Percentiles rank a stretch among this genome's conserved stretches.
Evolutionary conservation across 2,888 invertebrate genomes (phyloP).

Genomic region (Netelia melanura): DNA sequence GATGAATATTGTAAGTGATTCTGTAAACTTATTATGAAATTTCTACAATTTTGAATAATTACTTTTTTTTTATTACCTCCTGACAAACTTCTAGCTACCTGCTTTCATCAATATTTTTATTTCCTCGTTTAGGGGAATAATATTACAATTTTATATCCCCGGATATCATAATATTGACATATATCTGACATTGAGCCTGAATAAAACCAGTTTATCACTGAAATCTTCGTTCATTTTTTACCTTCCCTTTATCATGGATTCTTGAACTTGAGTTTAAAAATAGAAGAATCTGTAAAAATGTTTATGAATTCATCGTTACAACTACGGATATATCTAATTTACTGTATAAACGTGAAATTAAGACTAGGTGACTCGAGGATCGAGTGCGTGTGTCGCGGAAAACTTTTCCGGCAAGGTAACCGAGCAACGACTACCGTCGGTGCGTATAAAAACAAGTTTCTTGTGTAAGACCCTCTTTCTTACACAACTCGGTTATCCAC

Average conservation of each 20-base stretch:
- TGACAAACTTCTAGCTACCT: neutral
- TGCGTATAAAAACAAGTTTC: conserved; percentile 77
- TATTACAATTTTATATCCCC: neutral
- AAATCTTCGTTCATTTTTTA: no score
- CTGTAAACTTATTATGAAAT: no score
- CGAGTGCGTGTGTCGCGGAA: neutral
- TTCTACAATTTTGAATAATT: neutral
- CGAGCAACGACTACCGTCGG: conserved; percentile 62
- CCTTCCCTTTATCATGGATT: no score
- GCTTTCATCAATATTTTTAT: neutral
- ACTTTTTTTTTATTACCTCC: neutral
- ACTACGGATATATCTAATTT: neutral
- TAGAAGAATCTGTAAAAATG: no score
- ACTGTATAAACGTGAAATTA: neutral
- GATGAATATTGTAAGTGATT: no score
- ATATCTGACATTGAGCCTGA: no score
- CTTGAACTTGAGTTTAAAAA: no score
- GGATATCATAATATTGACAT: no score
- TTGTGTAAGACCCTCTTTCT: conserved; percentile 76
- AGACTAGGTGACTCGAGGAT: neutral
- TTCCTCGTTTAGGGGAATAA: neutral
- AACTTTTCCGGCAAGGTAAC: conserved; percentile 27
- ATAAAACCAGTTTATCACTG: no score
- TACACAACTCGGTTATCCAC: conserved; percentile 39
- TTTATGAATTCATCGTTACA: neutral